Evolutionary conservation across 1,140 invertebrate genomes (phyloP).

Genomic region (Arctopsyche grandis): DNA sequence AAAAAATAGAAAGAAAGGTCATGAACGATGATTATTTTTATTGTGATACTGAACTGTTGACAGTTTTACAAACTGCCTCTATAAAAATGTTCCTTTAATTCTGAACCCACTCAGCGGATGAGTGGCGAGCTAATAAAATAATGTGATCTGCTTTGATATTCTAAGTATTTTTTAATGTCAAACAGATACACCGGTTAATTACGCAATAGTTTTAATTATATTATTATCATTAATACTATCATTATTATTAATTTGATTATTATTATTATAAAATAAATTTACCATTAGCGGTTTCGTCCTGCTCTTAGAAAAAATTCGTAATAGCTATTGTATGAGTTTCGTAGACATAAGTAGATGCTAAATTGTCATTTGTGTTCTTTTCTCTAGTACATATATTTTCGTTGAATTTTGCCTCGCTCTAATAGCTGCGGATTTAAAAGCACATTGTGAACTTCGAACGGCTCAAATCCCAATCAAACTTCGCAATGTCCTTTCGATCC

Average conservation of each 20-base stretch:
- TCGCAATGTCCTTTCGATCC: too few relatives aligned
- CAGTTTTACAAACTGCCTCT: slow-evolving; percentile 54
- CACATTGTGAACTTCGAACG: too few relatives aligned
- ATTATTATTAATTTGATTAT: slow-evolving; percentile 6
- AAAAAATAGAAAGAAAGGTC: not conserved
- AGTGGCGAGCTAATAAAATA: slow-evolving; percentile 11
- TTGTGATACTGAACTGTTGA: slow-evolving; percentile 53
- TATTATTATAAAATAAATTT: slow-evolving; percentile 46
- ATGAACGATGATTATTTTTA: slow-evolving; percentile 41
- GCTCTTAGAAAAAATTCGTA: slow-evolving; percentile 50
- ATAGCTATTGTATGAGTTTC: slow-evolving; percentile 40
- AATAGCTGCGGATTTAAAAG: not conserved
- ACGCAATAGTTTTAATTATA: slow-evolving; percentile 51
- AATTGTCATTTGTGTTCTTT: slow-evolving; percentile 45
- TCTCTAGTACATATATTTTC: slow-evolving; percentile 41
- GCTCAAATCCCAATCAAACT: too few relatives aligned
- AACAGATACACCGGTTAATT: slow-evolving; percentile 33
- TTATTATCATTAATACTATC: not conserved
- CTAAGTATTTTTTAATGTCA: slow-evolving; percentile 28
- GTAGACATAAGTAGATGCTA: slow-evolving; percentile 52
- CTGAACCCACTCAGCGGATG: slow-evolving; percentile 38
- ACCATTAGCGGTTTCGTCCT: slow-evolving; percentile 40
- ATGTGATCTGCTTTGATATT: slow-evolving; percentile 41
- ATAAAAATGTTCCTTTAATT: slow-evolving; percentile 54
- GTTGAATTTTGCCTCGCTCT: slow-evolving; percentile 27